These are phyloP conservation scores for Aegithalos caudatus DNA, from an alignment of 2,113 vertebrate species.

Conservation along the genomic window DNA sequence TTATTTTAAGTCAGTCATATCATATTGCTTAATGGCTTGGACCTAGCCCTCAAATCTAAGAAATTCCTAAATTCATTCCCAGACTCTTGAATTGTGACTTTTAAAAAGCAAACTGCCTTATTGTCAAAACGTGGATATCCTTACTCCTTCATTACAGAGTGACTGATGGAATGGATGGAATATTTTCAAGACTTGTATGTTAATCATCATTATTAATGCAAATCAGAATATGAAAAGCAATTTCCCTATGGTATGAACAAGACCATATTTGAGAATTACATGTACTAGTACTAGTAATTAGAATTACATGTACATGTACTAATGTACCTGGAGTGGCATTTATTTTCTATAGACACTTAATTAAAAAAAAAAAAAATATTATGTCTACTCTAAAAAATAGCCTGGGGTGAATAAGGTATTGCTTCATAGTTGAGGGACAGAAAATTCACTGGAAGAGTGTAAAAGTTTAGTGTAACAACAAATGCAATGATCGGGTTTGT, in stretches of 20 bases:
- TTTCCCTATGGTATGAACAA: background rate
- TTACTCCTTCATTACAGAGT: background rate
- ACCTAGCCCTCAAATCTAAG: background rate
- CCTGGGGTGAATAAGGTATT: background rate
- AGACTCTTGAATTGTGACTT: background rate
- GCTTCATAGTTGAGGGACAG: background rate
- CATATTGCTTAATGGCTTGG: background rate
- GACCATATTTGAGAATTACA: background rate
- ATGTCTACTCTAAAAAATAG: background rate
- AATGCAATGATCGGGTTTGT: background rate
- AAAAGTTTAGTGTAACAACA: background rate
- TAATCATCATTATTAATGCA: background rate
- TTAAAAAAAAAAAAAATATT: too few species aligned
- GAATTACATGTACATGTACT: too few species aligned
- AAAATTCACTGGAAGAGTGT: background rate
- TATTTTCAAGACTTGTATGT: background rate
- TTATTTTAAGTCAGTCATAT: background rate
- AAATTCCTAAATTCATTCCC: background rate
- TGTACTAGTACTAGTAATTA: too few species aligned
- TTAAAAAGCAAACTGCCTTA: background rate
- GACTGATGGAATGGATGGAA: background rate
- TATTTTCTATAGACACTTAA: background rate
- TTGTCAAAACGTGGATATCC: background rate
- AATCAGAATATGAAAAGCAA: background rate
- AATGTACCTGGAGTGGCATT: background rate